Evolutionary conservation across 2,888 invertebrate species (phyloP).

Genomic region (Tyria jacobaeae): DNA sequence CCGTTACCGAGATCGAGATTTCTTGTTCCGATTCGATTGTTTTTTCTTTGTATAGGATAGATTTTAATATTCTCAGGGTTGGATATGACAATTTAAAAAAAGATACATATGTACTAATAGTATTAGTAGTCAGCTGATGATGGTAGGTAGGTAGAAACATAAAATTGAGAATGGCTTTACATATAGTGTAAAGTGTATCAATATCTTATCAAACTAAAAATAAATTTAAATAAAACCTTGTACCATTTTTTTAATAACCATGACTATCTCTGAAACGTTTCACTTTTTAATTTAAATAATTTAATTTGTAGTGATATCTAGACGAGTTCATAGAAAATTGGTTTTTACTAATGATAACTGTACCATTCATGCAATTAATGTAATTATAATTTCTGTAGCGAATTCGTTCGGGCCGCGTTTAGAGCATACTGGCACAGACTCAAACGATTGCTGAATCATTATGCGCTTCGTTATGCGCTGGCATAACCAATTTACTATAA

Average conservation of each 20-base stretch:
- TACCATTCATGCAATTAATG: constrained; percentile 38
- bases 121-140: too few species aligned
- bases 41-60: not conserved
- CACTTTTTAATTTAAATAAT: not conserved
- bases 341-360: constrained; percentile 28
- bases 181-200: not conserved
- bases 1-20: too few species aligned
- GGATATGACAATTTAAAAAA: too few species aligned
- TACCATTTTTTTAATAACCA: not conserved
- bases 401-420: constrained; percentile 37
- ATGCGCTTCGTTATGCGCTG: too few species aligned
- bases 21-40: not conserved
- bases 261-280: not conserved
- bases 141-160: not conserved
- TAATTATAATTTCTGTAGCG: constrained; percentile 40
- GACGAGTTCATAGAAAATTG: constrained; percentile 9
- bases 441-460: constrained; percentile 49
- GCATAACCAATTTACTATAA: constrained; percentile 44
- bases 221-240: not conserved
- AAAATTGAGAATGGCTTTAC: not conserved
- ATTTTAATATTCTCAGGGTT: not conserved
- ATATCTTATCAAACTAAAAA: not conserved
- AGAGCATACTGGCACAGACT: constrained; percentile 45
- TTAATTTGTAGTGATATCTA: not conserved
- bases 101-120: too few species aligned